Evolutionary conservation across 1,140 invertebrate species (phyloP).

Genomic region (Caenorhabditis tropicalis): DNA sequence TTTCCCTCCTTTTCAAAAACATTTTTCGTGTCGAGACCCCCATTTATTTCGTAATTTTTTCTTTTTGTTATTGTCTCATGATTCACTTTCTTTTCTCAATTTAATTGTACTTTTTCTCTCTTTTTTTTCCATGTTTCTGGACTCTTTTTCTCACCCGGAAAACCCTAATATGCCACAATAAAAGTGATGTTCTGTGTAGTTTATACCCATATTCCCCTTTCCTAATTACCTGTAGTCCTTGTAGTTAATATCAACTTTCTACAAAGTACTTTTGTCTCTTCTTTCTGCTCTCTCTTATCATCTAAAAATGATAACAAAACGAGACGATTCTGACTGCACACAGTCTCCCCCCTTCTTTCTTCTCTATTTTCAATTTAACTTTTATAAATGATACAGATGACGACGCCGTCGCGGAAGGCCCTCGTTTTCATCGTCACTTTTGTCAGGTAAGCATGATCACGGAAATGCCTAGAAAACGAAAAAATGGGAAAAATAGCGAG

Average conservation of each 20-base stretch:
- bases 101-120: no score
- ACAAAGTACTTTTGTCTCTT: not conserved
- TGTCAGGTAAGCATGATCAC: constrained; percentile 57
- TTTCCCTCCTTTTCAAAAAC: no score
- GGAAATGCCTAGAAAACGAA: no score
- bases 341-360: not conserved
- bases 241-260: not conserved
- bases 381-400: not conserved
- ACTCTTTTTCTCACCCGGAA: no score
- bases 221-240: not conserved
- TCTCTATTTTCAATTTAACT: not conserved
- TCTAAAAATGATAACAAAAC: no score
- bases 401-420: constrained; percentile 47
- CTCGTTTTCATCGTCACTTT: constrained; percentile 69
- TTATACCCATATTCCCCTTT: not conserved
- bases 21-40: no score
- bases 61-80: no score
- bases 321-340: not conserved
- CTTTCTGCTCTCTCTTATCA: not conserved
- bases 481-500: no score
- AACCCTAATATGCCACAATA: no score
- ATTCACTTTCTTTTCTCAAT: no score
- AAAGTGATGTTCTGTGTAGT: not conserved
- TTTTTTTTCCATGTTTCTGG: no score
- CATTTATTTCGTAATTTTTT: no score